Evolutionary conservation across 64 coral and sea anemone genomes (phyloP).

Genomic region (Catalaphyllia jardinei): DNA sequence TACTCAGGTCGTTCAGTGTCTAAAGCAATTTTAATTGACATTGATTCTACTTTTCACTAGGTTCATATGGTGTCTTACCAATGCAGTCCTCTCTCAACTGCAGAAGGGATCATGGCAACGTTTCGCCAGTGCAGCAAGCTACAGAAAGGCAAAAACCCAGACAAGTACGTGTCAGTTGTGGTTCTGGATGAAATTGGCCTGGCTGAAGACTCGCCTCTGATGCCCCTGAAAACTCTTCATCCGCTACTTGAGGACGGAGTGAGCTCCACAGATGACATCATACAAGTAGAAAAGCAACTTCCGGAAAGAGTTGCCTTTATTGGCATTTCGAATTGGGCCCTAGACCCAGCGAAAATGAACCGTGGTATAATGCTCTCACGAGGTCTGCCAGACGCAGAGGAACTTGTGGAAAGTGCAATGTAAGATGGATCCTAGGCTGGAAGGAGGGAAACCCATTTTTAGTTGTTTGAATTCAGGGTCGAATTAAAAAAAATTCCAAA

Average conservation of each 20-base stretch:
- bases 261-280: conserved; percentile 67
- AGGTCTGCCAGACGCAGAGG: conserved; percentile 53
- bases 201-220: conserved; percentile 85
- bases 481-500: too few relatives aligned
- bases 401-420: conserved; percentile 77
- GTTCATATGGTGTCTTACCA: conserved; percentile 91
- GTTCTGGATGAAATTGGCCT: conserved; percentile 79
- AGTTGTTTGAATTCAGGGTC: too few relatives aligned
- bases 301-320: conserved; percentile 77
- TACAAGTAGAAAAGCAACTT: conserved; percentile 54
- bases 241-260: conserved; percentile 87
- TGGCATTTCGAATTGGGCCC: conserved; percentile 95
- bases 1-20: background rate
- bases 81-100: conserved; percentile 88
- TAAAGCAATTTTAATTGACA: background rate
- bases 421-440: background rate
- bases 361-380: conserved; percentile 87
- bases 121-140: conserved; percentile 81
- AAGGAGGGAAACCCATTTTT: too few relatives aligned
- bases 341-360: conserved; percentile 98
- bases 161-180: conserved; percentile 58
- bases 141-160: conserved; percentile 76
- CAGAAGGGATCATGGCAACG: conserved; percentile 84
- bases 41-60: conserved; percentile 26
- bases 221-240: conserved; percentile 91